Evolutionary conservation across 37 sponge, comb jelly and placozoan genomes (phyloP), one percentile per base, ranked within the genome.

Genomic region (Mnemiopsis leidyi): DNA sequence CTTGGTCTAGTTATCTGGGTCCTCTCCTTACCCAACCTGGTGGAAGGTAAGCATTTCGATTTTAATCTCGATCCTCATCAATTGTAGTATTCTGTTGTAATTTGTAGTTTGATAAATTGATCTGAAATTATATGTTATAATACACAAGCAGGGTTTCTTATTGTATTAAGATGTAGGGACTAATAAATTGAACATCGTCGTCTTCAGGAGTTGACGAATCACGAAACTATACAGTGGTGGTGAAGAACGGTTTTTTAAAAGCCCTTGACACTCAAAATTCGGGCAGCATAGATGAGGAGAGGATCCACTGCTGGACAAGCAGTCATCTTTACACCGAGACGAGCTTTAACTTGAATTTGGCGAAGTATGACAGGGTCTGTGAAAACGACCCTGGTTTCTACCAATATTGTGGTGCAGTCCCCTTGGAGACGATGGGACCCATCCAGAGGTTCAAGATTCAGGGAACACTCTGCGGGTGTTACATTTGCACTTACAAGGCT

Each of bases 371-470:
- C 1, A 21, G 39, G 1, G 38, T 85, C n/a, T 85, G 90, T 61
- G 36, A 40, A 40, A 37, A 40, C 2, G 90, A 85, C 61, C 90
- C 90, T 9, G 90, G 90, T 23, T 85, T 85, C 48, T 85, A 85
- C 90, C 90, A 85, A 25, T 36, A 85, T 25, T 85, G 90, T 39
- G 90, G 90, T 1, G 23, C 36, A 21, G 21, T 24, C 25, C 36
- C 32, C 2, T 25, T 40, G 26, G 35, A 39, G 3, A 29, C 40
- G 21, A 21, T 38, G 40, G 28, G 21, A 2, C 9, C 1, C 0
- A 37, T 32, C 36, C 24, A 40, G 0, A 13, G n/a, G 0, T 33
- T 36, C 23, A 25, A 5, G 7, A 26, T 18, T 1, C 2, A 85
- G 21, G 9, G 36, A 7, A 37, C 61, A 21, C 90, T 85, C 23